Evolutionary conservation across 2,113 vertebrate genomes (phyloP).

Genomic region (Edolisoma coerulescens): DNA sequence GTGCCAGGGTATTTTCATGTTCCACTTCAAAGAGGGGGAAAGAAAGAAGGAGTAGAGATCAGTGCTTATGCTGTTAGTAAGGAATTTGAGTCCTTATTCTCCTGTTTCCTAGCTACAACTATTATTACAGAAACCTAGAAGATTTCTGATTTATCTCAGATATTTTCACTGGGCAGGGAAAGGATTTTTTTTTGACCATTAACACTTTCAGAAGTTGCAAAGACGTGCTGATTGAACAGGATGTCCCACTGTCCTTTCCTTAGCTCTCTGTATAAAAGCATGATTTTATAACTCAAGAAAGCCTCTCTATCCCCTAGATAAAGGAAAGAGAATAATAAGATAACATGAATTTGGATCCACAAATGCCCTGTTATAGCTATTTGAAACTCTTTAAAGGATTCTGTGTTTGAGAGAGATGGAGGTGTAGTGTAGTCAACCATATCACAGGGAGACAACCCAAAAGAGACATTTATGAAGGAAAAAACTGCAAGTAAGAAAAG

Average conservation of each 20-base stretch:
- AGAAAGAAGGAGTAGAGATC: not conserved
- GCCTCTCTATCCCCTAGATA: not conserved
- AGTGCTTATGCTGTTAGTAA: not conserved
- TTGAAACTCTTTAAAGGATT: slow-evolving; percentile 6
- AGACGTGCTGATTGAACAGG: not conserved
- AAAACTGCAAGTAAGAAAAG: slow-evolving; percentile 31
- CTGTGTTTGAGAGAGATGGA: not conserved
- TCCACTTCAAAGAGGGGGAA: not conserved
- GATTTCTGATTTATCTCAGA: not conserved
- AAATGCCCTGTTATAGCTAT: not conserved
- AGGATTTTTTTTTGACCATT: not conserved
- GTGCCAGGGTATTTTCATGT: not conserved
- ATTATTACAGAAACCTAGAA: not conserved
- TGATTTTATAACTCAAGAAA: not conserved
- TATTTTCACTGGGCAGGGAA: not conserved
- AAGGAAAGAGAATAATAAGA: not conserved
- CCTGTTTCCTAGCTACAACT: slow-evolving; percentile 15
- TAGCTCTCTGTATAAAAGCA: not conserved
- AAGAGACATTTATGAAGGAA: slow-evolving; percentile 51
- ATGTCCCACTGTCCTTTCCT: not conserved
- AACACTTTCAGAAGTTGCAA: not conserved
- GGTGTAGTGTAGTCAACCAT: not conserved
- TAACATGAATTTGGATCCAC: not conserved
- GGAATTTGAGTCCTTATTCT: not conserved
- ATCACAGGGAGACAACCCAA: slow-evolving; percentile 1